A percentile compares a stretch with the other conserved stretches of the same genome.
These are phyloP conservation scores for Drosophila repletoides DNA, from an alignment of 1,140 invertebrate genomes.

Conservation along the genomic window DNA sequence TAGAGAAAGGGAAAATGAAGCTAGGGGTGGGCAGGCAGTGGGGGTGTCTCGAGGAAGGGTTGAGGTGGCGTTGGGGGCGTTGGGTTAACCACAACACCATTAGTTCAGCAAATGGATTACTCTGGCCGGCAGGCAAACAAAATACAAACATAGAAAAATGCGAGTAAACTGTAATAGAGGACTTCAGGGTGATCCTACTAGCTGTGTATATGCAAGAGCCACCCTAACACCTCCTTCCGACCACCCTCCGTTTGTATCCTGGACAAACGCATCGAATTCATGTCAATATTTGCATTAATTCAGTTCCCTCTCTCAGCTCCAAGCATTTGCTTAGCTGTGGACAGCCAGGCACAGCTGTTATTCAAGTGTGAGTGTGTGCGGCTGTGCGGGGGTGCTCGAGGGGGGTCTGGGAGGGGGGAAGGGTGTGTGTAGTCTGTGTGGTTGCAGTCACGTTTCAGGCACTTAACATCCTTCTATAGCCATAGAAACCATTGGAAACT, in stretches of 20 bases:
- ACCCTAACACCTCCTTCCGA: background rate
- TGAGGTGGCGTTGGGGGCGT: constrained; percentile 15
- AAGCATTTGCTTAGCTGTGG: constrained; percentile 3
- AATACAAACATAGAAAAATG: background rate
- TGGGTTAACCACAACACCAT: constrained; percentile 65
- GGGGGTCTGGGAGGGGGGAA: no score
- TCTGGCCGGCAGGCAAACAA: constrained; percentile 25
- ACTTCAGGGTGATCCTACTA: background rate
- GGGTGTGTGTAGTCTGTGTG: constrained; percentile 21
- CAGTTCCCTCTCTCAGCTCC: constrained; percentile 30
- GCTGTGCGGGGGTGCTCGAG: no score
- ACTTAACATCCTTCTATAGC: constrained; percentile 8
- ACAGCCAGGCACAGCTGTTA: background rate
- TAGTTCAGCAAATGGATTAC: constrained; percentile 55
- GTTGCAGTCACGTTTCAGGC: constrained; percentile 31
- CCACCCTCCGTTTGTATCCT: constrained; percentile 26
- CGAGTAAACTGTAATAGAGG: background rate
- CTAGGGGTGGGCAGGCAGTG: no score
- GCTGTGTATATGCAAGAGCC: background rate
- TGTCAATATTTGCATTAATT: constrained; percentile 78
- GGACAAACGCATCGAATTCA: constrained; percentile 57
- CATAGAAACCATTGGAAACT: no score
- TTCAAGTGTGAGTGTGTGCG: background rate
- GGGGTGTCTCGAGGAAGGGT: background rate
- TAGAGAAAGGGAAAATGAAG: no score